Evolutionary conservation across 2,113 vertebrate species (phyloP).

Genomic region (Falco punctatus): DNA sequence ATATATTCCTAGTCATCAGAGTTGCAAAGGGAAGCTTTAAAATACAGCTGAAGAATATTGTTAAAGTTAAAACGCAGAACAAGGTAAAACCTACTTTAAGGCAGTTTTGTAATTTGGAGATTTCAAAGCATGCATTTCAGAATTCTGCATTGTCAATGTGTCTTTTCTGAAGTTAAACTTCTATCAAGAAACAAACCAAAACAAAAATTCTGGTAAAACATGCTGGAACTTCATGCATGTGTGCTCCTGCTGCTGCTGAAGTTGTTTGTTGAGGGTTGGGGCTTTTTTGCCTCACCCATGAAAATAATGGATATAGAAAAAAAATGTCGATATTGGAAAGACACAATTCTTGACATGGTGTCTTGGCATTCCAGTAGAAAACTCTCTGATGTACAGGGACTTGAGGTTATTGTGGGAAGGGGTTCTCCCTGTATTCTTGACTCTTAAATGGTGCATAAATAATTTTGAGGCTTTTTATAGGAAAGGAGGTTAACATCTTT

Average conservation of each 20-base stretch:
- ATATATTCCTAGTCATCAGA: not conserved
- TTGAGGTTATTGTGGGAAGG: not conserved
- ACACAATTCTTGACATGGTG: not conserved
- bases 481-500: not conserved
- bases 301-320: not conserved
- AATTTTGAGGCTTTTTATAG: not conserved
- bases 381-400: not conserved
- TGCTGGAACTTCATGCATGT: not conserved
- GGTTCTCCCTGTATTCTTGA: not conserved
- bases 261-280: not conserved
- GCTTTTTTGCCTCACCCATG: not conserved
- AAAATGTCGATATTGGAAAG: not conserved
- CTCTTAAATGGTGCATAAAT: not conserved
- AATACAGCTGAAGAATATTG: not conserved
- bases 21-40: not conserved
- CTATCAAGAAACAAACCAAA: not conserved
- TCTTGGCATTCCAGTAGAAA: not conserved
- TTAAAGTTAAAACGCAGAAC: not conserved
- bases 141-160: not conserved
- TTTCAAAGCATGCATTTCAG: not conserved
- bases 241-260: not conserved
- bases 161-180: not conserved
- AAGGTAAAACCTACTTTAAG: not conserved
- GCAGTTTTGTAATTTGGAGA: not conserved
- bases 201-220: not conserved